A percentile compares a stretch with the other conserved stretches of the same genome.
phyloP scores from a whole-genome alignment of 2,797 vertebrate species.

The Megalops cyprinoides region DNA sequence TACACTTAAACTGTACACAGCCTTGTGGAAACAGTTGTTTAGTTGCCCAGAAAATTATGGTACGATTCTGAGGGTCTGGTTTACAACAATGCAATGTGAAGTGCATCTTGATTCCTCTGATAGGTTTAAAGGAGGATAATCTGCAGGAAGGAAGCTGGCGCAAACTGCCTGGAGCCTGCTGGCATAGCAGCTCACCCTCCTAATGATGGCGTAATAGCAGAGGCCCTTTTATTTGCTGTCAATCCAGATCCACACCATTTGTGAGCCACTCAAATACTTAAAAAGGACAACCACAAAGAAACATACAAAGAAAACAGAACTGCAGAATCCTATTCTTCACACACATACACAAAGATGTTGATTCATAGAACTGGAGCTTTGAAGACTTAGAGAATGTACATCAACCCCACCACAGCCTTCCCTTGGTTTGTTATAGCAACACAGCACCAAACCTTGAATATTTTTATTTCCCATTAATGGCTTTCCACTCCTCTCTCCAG shows the following conservation, averaged over 20 bases:
- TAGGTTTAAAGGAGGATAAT: background rate
- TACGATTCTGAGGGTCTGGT: background rate
- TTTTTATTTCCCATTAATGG: constrained; percentile 18
- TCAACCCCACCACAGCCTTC: background rate
- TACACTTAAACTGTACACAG: background rate
- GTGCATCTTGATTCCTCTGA: background rate
- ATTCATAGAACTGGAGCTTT: background rate
- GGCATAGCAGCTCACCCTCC: background rate
- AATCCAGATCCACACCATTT: background rate
- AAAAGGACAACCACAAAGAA: background rate
- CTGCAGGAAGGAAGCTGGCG: background rate
- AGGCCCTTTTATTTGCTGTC: background rate
- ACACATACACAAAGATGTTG: too few relatives aligned
- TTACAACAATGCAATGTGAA: too few relatives aligned
- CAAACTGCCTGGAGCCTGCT: background rate
- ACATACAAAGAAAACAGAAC: background rate
- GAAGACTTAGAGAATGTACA: background rate
- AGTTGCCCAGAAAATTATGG: background rate
- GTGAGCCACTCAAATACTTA: background rate
- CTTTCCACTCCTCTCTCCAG: constrained; percentile 42
- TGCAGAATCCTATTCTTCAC: background rate
- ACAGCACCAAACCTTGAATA: background rate
- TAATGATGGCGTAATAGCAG: background rate
- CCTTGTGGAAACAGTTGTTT: background rate
- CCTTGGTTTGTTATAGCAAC: background rate